Percentiles rank a stretch among this genome's conserved stretches.
Evolutionary conservation across 2,797 vertebrate species (phyloP).

Genomic region (Falco naumanni): DNA sequence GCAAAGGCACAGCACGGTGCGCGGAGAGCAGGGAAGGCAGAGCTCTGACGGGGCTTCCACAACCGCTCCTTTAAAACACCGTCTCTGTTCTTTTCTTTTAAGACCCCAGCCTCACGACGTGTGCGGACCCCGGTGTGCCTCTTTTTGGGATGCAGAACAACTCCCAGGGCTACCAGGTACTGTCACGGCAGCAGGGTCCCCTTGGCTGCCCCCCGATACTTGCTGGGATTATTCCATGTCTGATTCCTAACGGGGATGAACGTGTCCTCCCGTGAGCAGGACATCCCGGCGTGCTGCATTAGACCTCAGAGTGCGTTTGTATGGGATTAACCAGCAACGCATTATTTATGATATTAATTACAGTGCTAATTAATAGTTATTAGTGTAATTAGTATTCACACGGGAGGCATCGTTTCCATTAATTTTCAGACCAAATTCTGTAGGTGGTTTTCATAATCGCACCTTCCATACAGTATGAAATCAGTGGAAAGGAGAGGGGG

Average conservation of each 20-base stretch:
- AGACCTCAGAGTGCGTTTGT: not conserved
- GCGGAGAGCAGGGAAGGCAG: not conserved
- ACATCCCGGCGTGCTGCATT: accelerated
- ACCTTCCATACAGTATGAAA: not conserved
- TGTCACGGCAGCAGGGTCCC: accelerated
- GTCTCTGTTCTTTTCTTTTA: not conserved
- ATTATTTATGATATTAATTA: not conserved
- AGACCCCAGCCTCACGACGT: slow-evolving; percentile 94
- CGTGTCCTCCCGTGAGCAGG: not conserved
- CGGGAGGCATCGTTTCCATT: not conserved
- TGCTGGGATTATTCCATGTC: accelerated
- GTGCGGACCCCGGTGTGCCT: slow-evolving; percentile 88
- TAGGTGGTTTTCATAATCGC: not conserved
- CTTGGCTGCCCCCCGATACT: accelerated
- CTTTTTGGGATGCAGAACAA: slow-evolving; percentile 94
- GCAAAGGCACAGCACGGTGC: not conserved
- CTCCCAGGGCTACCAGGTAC: slow-evolving; percentile 95
- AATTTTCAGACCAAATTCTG: not conserved
- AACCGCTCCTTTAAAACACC: accelerated
- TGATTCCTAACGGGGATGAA: accelerated
- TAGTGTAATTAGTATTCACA: not conserved
- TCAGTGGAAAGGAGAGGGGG: not conserved
- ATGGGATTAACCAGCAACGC: not conserved
- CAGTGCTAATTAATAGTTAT: not conserved
- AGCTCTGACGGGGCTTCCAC: not conserved